Evolutionary conservation across 23 tunicate species (phyloP).

Genomic region (Clavelina lepadiformis): DNA sequence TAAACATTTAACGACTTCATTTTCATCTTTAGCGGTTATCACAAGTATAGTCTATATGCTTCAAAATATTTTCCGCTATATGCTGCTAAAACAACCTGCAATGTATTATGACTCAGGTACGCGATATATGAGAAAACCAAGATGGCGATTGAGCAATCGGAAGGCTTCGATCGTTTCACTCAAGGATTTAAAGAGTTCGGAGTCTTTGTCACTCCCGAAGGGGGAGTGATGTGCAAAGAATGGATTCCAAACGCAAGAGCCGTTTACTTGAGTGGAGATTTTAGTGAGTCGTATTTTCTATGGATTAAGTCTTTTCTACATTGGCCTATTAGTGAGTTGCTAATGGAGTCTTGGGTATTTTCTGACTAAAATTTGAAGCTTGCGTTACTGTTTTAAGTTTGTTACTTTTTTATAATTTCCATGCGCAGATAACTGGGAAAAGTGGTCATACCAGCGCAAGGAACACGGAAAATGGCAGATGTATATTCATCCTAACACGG

Average conservation of each 20-base stretch:
- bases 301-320: too few species aligned
- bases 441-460: neutral
- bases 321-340: too few species aligned
- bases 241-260: conserved; percentile 77
- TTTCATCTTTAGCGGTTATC: too few species aligned
- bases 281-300: too few species aligned
- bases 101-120: conserved; percentile 46
- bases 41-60: too few species aligned
- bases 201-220: conserved; percentile 26
- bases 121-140: conserved; percentile 37
- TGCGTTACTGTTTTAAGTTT: too few species aligned
- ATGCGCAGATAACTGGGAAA: conserved; percentile 66
- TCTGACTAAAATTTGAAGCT: too few species aligned
- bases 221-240: conserved; percentile 39
- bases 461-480: conserved; percentile 62
- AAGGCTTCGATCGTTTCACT: conserved; percentile 40
- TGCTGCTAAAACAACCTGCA: too few species aligned
- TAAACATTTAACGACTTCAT: too few species aligned
- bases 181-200: conserved; percentile 53
- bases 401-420: too few species aligned
- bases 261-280: conserved; percentile 65
- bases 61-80: too few species aligned
- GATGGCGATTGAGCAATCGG: conserved; percentile 24
- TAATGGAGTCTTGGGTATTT: too few species aligned
- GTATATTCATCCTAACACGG: conserved; percentile 26